phyloP scores from a whole-genome alignment of 1,140 invertebrate species.

The Steinernema feltiae region DNA sequence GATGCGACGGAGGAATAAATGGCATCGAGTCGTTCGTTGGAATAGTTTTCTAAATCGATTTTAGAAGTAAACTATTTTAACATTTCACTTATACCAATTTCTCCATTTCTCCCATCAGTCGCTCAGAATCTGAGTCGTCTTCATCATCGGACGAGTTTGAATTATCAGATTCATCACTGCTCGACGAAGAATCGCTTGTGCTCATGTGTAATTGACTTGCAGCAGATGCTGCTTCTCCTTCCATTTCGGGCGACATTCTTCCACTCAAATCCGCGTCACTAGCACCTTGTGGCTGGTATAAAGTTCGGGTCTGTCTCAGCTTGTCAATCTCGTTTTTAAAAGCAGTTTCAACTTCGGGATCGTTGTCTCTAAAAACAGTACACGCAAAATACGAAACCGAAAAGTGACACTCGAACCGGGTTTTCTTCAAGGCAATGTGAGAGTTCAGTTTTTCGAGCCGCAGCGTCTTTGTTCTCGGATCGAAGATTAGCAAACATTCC shows the following conservation, averaged over 20 bases:
- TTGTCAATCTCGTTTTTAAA: background rate
- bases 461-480: conserved; percentile 27
- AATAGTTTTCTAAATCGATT: background rate
- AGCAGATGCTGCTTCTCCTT: background rate
- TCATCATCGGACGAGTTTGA: conserved; percentile 1
- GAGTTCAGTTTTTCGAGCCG: conserved; percentile 32
- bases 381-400: too few species aligned
- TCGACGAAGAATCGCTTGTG: background rate
- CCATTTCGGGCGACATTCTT: background rate
- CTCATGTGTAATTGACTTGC: background rate
- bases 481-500: conserved; percentile 37
- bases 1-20: too few species aligned
- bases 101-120: background rate
- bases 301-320: background rate
- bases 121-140: background rate
- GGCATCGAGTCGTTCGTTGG: background rate
- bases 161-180: background rate
- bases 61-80: background rate
- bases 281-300: background rate
- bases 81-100: background rate
- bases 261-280: background rate
- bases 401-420: conserved; percentile 21
- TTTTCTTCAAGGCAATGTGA: conserved; percentile 32
- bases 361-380: conserved; percentile 3
- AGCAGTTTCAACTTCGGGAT: background rate